Evolutionary conservation across 2,797 vertebrate genomes (phyloP).

Genomic region (Mormyrus proboscirostris): DNA sequence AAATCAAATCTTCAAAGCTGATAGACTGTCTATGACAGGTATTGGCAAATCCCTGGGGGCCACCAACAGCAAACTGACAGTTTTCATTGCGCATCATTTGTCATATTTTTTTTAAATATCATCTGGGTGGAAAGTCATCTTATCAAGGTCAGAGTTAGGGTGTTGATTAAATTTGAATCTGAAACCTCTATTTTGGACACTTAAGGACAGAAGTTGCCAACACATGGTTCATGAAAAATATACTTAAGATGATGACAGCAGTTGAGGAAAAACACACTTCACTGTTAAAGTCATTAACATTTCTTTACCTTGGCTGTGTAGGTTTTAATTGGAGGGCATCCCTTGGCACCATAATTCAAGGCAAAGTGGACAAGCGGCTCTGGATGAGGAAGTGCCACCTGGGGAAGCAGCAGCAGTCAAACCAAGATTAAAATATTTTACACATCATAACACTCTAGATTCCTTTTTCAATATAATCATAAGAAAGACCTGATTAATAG

Average conservation of each 20-base stretch:
- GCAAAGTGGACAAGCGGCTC: slow-evolving; percentile 75
- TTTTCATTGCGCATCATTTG: background rate
- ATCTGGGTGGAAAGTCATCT: background rate
- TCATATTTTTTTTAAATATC: background rate
- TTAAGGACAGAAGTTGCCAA: background rate
- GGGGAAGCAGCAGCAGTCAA: slow-evolving; percentile 32
- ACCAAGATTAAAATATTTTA: background rate
- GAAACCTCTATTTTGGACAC: background rate
- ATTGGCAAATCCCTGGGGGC: background rate
- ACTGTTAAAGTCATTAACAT: background rate
- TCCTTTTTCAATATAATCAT: background rate
- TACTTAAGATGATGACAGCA: background rate
- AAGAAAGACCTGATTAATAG: background rate
- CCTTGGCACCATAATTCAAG: slow-evolving; percentile 67
- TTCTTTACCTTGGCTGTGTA: slow-evolving; percentile 61
- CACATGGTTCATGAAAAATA: background rate
- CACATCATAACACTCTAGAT: background rate
- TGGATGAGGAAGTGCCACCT: slow-evolving; percentile 64
- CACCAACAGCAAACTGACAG: background rate
- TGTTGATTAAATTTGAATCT: background rate
- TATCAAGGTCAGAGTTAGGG: background rate
- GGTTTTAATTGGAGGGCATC: slow-evolving; percentile 70
- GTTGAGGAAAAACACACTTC: background rate
- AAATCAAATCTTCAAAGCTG: background rate
- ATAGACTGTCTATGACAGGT: background rate